Base-by-base conservation (phyloP, 2,797 vertebrate genomes). In the Eurystomus glaucurus region DNA sequence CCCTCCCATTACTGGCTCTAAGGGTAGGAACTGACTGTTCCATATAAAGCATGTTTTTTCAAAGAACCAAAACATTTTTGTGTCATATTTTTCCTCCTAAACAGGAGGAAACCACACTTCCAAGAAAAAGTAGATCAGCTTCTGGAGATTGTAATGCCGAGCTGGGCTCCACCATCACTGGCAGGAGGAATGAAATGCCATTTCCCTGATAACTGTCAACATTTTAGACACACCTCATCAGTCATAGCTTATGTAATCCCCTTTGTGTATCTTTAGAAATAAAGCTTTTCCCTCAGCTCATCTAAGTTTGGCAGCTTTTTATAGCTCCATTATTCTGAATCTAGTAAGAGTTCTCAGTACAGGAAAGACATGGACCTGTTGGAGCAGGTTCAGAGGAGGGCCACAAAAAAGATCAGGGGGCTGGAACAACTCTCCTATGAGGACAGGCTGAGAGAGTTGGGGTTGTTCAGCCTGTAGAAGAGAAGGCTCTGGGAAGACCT, bases 201-300 rank as follows among this genome's bases (percentile, higher is more conserved):
- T 92, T 87, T 93, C 66, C 75, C 88, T 94, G 90, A 87, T 95
- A 85, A 89, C 86, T 78, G 95, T 92, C 93, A 89, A 18, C 90
- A 71, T 93, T 94, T 96, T 93, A 94, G 92, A 93, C 81, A 93
- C 83, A 71, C 81, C 78, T 94, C 90, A 92, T 93, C 92, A 94
- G 71, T 70, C 81, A 77, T 45, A 74, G 86, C 64, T 94, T 86
- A 74, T 91, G 84, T 77, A 89, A 95, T 91, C 92, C 92, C 75
- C 71, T 96, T 90, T 71, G 88, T 74, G 88, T 85, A 96, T 89
- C 88, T 97, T 92, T 82, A 78, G 86, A 95, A 95, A 87, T 41
- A 60, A 91, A 92, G 84, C 62, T 91, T 91, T 92, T 85, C 66
- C 92, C 80, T 87, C 83, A 91, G 70, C 71, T 95, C 70, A 54